phyloP scores from a whole-genome alignment of 2,888 invertebrate genomes.

The Drosophila lacicola region DNA sequence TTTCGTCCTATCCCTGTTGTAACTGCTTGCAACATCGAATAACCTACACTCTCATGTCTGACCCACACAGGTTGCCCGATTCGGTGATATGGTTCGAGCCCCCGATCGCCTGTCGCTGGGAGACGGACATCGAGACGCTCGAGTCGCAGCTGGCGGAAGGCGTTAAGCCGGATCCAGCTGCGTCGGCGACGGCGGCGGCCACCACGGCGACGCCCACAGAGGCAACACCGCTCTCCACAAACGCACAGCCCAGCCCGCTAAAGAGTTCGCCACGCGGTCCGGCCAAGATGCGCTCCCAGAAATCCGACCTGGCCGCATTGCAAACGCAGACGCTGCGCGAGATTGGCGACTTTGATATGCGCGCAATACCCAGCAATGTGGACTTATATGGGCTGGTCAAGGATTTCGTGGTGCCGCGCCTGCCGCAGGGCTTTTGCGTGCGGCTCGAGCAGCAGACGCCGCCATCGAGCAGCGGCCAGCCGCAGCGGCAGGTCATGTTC shows the following conservation, averaged over 20 bases:
- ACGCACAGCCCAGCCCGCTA: slow-evolving; percentile 76
- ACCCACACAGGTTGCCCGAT: slow-evolving; percentile 86
- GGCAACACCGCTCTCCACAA: slow-evolving; percentile 67
- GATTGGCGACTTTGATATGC: slow-evolving; percentile 83
- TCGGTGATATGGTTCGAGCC: slow-evolving; percentile 92
- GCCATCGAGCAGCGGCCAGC: slow-evolving; percentile 16
- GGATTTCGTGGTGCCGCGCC: slow-evolving; percentile 83
- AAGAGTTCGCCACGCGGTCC: slow-evolving; percentile 79
- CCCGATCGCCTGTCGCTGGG: slow-evolving; percentile 91
- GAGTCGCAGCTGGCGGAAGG: slow-evolving; percentile 80
- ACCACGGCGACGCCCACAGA: slow-evolving; percentile 76
- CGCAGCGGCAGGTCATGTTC: slow-evolving; percentile 64
- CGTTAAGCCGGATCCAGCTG: slow-evolving; percentile 39
- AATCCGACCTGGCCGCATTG: slow-evolving; percentile 47
- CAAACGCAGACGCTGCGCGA: slow-evolving; percentile 64
- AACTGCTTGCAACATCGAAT: too few relatives aligned
- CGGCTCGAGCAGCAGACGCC: slow-evolving; percentile 71
- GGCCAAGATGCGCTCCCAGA: slow-evolving; percentile 70
- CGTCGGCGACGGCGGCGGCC: slow-evolving; percentile 25
- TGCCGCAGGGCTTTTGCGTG: slow-evolving; percentile 84
- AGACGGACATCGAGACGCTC: slow-evolving; percentile 84
- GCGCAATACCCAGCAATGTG: slow-evolving; percentile 81
- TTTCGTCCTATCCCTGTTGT: too few relatives aligned
- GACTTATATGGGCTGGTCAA: slow-evolving; percentile 82
- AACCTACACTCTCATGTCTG: too few relatives aligned